Percentiles rank a stretch among this genome's conserved stretches.
Evolutionary conservation across 2,113 vertebrate species (phyloP).

Genomic region (Callaeas wilsoni): DNA sequence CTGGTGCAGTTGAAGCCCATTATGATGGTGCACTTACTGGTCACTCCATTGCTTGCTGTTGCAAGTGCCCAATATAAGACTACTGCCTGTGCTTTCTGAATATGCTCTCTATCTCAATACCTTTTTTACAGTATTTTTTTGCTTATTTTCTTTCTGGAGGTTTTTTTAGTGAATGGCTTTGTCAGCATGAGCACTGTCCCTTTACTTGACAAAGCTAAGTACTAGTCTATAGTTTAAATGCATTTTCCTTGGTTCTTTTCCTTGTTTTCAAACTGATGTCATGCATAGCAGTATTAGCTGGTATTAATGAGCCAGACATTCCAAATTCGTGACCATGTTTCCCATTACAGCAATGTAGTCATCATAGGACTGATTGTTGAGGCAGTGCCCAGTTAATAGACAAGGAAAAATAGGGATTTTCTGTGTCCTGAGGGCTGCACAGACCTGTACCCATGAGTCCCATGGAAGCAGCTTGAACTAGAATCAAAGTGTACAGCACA

Average conservation of each 20-base stretch:
- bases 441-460: background rate
- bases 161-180: background rate
- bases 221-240: background rate
- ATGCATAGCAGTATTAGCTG: background rate
- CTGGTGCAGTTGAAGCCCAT: background rate
- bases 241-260: background rate
- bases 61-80: background rate
- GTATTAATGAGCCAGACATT: constrained; percentile 32
- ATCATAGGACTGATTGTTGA: background rate
- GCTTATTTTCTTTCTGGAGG: background rate
- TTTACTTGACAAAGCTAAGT: background rate
- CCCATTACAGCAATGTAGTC: background rate
- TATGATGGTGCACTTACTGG: background rate
- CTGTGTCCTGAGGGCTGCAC: background rate
- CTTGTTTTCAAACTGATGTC: background rate
- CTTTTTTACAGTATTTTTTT: background rate
- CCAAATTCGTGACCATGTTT: background rate
- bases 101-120: background rate
- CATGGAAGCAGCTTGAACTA: background rate
- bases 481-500: background rate
- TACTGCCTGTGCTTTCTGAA: background rate
- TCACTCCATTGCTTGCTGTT: background rate
- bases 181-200: background rate
- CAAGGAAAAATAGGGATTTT: background rate
- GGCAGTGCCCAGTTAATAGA: background rate